Evolutionary conservation across 2,113 vertebrate species (phyloP), one percentile per base, ranked within the genome.

Genomic region (Ophthalmolycus amberensis): DNA sequence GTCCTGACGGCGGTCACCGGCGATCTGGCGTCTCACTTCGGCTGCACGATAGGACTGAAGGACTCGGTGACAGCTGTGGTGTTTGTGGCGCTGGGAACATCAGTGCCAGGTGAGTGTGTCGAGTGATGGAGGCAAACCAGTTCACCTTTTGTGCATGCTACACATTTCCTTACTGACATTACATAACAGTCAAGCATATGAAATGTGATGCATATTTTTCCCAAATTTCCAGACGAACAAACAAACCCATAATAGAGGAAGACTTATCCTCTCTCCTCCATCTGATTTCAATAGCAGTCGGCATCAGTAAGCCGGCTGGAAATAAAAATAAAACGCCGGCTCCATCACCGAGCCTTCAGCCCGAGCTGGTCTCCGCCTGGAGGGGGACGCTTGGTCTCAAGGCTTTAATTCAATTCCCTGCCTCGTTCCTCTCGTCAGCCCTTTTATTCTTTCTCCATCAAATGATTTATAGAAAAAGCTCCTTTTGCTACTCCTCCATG

Each of bases 41-140:
- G 96, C 88, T 96, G 96, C 90, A 96, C 96, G 8, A 68, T 96
- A 60, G 96, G 96, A 9, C 93, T 96, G 75, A 96, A 96, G 93
- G 96, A 96, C 90, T 95, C 96, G 0, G 96, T 96, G 90, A 96
- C 96, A 0, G 96, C 96, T 0, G 96, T 96, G 88, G 96, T 96
- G 86, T 96, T 96, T 22, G 96, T 96, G 85, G 96, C 96, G 0
- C 88, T 96, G 71, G 96, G 96, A 20, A 96, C 96, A 5, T 96
- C 96, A 0, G 93, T 96, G 16, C 96, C 96, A 86, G 96, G 96
- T 96, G 59, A 80, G 44, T 10, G 27, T 56, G 64, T 18, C 5
- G 10, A 62, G 20, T 2, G 3, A 22, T 37, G 12, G 34, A 29
- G 20, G 44, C 2, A 11, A 25, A 11, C 9, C 1, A n/a, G 8